phyloP scores from a whole-genome alignment of 1,140 invertebrate genomes.

The Tachypleus tridentatus region DNA sequence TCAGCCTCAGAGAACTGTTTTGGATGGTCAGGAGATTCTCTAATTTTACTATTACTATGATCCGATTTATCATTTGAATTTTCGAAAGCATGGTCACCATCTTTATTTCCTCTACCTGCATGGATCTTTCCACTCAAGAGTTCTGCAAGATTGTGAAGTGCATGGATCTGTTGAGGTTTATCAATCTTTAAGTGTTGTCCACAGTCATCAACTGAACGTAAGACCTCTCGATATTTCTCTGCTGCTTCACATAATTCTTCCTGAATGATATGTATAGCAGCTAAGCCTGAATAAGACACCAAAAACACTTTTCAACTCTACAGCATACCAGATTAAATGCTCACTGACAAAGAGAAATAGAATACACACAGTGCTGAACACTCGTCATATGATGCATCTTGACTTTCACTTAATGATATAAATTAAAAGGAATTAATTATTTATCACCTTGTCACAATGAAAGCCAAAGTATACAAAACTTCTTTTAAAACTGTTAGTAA shows the following conservation, averaged over 20 bases:
- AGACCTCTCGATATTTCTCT: conserved; percentile 46
- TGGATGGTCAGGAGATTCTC: neutral
- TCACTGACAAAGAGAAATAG: too few species aligned
- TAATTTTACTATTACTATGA: conserved; percentile 1
- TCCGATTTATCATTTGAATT: neutral
- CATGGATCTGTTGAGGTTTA: conserved; percentile 50
- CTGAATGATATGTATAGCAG: conserved; percentile 48
- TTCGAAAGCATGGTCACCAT: conserved; percentile 1
- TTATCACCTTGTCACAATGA: too few species aligned
- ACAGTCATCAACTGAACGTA: conserved; percentile 43
- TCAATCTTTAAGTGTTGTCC: conserved; percentile 42
- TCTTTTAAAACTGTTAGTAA: too few species aligned
- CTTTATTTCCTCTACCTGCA: neutral
- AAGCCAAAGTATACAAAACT: too few species aligned
- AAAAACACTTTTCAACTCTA: neutral
- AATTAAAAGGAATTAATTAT: too few species aligned
- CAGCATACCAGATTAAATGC: neutral
- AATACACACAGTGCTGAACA: too few species aligned
- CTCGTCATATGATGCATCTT: too few species aligned
- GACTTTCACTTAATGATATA: too few species aligned
- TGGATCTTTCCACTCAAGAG: conserved; percentile 9
- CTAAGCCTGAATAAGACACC: conserved; percentile 34
- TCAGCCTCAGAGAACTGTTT: neutral
- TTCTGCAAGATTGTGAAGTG: conserved; percentile 52
- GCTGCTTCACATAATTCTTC: conserved; percentile 43